These are phyloP conservation scores for Phrynocephalus versicolor DNA, from an alignment of 2,113 vertebrate genomes.

Conservation along the genomic window DNA sequence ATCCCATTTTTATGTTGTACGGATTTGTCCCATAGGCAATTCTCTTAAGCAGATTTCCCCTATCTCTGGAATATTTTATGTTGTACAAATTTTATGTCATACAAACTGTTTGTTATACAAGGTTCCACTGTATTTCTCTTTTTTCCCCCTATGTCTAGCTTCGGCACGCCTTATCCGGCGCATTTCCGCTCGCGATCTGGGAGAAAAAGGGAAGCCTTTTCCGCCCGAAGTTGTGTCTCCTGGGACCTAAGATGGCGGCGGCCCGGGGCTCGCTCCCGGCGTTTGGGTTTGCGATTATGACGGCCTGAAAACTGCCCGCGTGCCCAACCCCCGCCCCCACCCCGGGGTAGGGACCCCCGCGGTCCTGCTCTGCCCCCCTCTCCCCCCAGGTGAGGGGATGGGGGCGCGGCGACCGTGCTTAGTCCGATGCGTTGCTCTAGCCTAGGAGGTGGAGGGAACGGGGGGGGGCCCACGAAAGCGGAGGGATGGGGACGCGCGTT, in stretches of 20 bases:
- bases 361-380: not conserved
- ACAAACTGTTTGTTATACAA: too few relatives aligned
- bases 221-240: conserved; percentile 4
- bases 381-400: not conserved
- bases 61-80: too few relatives aligned
- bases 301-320: not conserved
- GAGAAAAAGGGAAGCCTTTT: not conserved
- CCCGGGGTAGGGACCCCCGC: not conserved
- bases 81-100: too few relatives aligned
- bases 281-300: not conserved
- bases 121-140: too few relatives aligned
- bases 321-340: too few relatives aligned
- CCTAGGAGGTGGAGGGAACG: too few relatives aligned
- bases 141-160: not conserved
- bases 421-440: not conserved
- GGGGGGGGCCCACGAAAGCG: too few relatives aligned
- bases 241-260: not conserved
- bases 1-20: too few relatives aligned
- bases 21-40: too few relatives aligned
- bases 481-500: too few relatives aligned
- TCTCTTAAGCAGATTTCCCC: too few relatives aligned
- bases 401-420: not conserved
- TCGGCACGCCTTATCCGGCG: too few relatives aligned
- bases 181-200: not conserved
- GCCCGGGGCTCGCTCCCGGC: fast-evolving